Evolutionary conservation across 2,113 vertebrate genomes (phyloP).

Genomic region (Hippocampus guttulatus): DNA sequence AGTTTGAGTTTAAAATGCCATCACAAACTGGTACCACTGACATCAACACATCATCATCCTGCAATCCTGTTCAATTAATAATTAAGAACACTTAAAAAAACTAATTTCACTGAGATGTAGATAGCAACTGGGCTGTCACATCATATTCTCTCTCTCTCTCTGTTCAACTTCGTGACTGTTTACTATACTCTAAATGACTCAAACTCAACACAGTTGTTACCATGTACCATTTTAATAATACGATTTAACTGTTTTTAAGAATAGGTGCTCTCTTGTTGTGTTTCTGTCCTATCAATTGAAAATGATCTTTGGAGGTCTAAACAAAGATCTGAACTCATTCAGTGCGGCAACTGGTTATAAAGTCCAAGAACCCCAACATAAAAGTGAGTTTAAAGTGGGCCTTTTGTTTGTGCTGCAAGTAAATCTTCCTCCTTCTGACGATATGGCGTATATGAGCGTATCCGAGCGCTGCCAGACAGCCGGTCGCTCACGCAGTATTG

Average conservation of each 20-base stretch:
- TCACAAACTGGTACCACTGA: no score
- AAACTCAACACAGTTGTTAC: not conserved
- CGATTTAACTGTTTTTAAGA: not conserved
- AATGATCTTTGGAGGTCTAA: not conserved
- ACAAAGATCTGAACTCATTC: not conserved
- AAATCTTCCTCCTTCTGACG: constrained; percentile 1
- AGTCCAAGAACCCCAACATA: not conserved
- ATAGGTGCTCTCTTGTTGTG: not conserved
- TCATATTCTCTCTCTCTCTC: no score
- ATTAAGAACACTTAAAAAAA: no score
- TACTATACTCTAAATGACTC: not conserved
- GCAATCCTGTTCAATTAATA: no score
- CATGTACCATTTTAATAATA: not conserved
- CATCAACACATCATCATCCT: no score
- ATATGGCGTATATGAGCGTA: not conserved
- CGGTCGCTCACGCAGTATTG: not conserved
- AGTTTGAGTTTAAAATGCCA: no score
- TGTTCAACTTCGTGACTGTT: no score
- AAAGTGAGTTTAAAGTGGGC: not conserved
- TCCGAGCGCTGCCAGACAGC: constrained; percentile 10
- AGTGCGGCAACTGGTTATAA: not conserved
- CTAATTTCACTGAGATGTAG: no score
- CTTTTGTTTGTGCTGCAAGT: not conserved
- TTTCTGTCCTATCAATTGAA: not conserved
- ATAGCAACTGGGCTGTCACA: no score